Evolutionary conservation across 2,113 vertebrate species (phyloP), one percentile per base, ranked within the genome.

Genomic region (Suricata suricatta): DNA sequence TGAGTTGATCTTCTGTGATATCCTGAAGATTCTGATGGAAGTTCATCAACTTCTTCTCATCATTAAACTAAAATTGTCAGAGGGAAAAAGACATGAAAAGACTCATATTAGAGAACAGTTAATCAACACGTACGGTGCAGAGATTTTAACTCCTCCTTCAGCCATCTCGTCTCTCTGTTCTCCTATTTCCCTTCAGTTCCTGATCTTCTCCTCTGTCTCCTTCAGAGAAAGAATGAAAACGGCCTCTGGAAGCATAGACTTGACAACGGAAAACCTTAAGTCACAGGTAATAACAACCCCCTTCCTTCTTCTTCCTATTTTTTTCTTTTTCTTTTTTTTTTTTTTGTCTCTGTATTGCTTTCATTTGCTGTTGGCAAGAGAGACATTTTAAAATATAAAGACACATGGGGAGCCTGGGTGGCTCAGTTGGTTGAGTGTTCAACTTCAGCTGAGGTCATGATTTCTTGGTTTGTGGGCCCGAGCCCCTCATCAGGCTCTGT

Each of bases 21-120:
- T 99, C 99, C 98, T 99, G 99, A 97, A 99, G 98, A 98, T 99
- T 99, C 97, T 99, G 99, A 97, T 99, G 99, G 98, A 99, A 99
- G 93, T 98, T 99, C 99, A 99, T 99, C 97, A 99, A 98, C 97
- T 98, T 99, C 99, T 99, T 99, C 98, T 99, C 99, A 98, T 99
- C 99, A 7, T 99, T 99, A 97, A 99, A 99, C 99, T 99, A 93
- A 96, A 89, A 96, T 88, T 60, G 64, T 44, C 71, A 71, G 77
- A 98, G 41, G 97, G 63, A 90, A 97, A 44, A 96, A 92, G 68
- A 88, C 44, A 93, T 82, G 25, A 64, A 79, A 89, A 96, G 33
- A 94, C 88, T 97, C 57, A 89, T 11, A 64, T 41, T 38, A 44
- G n/a, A 38, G 25, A 17, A 41, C 6, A 60, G 50, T 60, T 47